These are phyloP conservation scores for Coptotermes formosanus DNA, from an alignment of 1,140 invertebrate genomes.

Conservation along the genomic window DNA sequence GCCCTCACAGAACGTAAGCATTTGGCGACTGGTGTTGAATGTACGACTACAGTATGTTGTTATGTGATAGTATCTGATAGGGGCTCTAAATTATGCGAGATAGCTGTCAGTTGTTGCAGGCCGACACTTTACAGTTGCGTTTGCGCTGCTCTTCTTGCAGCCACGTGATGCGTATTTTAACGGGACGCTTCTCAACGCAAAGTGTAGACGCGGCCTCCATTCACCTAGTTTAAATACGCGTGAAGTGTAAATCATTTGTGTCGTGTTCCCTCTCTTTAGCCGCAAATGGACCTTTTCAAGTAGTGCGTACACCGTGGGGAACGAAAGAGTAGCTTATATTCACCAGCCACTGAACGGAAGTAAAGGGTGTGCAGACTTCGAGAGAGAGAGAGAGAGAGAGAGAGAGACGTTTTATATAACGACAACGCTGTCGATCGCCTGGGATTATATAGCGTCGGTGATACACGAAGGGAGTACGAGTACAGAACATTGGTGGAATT, in stretches of 20 bases:
- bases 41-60: not conserved
- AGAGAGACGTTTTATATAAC: no score
- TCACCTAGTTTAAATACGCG: not conserved
- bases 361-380: not conserved
- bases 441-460: no score
- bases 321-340: not conserved
- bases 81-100: not conserved
- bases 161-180: not conserved
- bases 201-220: not conserved
- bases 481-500: no score
- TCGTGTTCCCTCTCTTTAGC: not conserved
- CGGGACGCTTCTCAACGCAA: not conserved
- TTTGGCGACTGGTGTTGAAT: not conserved
- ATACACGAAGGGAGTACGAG: no score
- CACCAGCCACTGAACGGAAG: not conserved
- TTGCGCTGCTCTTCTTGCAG: not conserved
- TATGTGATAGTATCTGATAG: not conserved
- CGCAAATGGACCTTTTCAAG: conserved; percentile 14
- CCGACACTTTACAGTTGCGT: not conserved
- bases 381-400: no score
- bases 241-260: not conserved
- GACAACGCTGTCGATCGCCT: no score
- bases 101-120: not conserved
- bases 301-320: not conserved
- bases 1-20: not conserved